Base-by-base conservation (phyloP, 2,888 invertebrate species). In the Steinernema carpocapsae region DNA sequence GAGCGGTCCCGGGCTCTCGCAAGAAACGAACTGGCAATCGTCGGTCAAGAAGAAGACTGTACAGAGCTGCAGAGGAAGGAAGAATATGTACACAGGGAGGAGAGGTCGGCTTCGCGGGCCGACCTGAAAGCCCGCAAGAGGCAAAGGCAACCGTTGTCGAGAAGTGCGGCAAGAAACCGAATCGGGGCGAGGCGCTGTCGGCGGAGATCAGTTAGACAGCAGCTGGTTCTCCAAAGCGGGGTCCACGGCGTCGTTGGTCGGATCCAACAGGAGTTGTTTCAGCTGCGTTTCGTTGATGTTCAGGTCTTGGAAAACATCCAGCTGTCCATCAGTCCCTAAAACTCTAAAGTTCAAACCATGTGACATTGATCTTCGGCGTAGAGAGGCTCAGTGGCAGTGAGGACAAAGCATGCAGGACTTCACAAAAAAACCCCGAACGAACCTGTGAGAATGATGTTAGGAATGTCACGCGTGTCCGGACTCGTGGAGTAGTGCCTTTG, bases 181-280 rank as follows among this genome's bases (percentile, higher is more conserved):
- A 72, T 22, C 19, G 24, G 22, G 32, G 43, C 22, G 26, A 37
- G 56, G 56, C 14, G 29, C 70, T 17, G 42, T 24, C 37, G 29
- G 19, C 42, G 24, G 74, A 77, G 48, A 56, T 81, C 71, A 79
- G 75, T 80, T 79, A 56, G 37, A 37, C 37, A 79, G 76, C 73
- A 79, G 46, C 45, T 81, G 80, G n/a, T 74, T 80, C 73, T 79
- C 79, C 22, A 59, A 76, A n/a, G 79, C 77, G n/a, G 79, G 80
- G 37, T 79, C 79, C n/a, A 79, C 52, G 17, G 64, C 64, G 26
- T 64, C 32, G 37, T 26, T 32, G 24, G 64, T 29, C 1, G 64
- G 64, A n/a, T 64, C 64, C 64, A 64, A n/a, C 17, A 64, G 64
- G 17, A 64, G 64, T 29, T 64, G 64, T 29, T 64, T 64, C 64